Base-by-base conservation (phyloP, 2,888 invertebrate genomes). In the Eulithis prunata region DNA sequence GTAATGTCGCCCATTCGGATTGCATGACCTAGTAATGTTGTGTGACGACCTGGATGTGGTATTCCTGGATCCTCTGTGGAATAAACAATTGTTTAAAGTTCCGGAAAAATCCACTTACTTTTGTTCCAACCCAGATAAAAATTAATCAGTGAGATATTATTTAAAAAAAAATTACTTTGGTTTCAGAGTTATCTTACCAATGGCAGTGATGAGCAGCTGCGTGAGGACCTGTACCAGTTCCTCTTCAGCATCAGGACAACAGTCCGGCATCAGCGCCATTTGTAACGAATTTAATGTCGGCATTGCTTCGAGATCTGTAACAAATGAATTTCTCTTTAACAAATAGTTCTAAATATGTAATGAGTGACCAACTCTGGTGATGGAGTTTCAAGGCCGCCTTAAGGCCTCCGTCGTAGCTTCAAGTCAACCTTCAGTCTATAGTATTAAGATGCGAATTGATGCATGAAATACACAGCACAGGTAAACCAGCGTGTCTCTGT, bases 1-100 rank as follows among this genome's bases (percentile, higher is more conserved):
- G 97, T 98, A 58, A 99, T 96, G 82, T 98, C 98, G 66, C 98
- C 98, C 70, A 98, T 97, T 2, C 97, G 94, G 57, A 99, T 94
- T 70, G 98, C 98, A 88, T 99, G 98, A 0, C 98, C 98, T 3
- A 99, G 94, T 7, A 97, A 94, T 0, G 98, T 99, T 0, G 98
- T 97, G 81, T 98, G 98, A 0, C 97, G 94, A 0, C 97, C 97
- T 0, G 97, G 97, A 88, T 97, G 97, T 0, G 97, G 97, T 68
- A 98, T 97, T 0, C 97, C 98, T 3, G 96, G 98, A 94, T 99
- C 98, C 90, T 98, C 98, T 86, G 86, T 12, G 4, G 8, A 14
- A 13, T 13, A 41, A 41, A 41, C 10, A 41, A 41, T 41, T 41
- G 10, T 41, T 41, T 41, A 41, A 1, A 41, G 8, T 10, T 41